A percentile compares a stretch with the other conserved stretches of the same genome.
phyloP scores from a whole-genome alignment of 2,113 vertebrate genomes.

The Donacobius atricapilla region DNA sequence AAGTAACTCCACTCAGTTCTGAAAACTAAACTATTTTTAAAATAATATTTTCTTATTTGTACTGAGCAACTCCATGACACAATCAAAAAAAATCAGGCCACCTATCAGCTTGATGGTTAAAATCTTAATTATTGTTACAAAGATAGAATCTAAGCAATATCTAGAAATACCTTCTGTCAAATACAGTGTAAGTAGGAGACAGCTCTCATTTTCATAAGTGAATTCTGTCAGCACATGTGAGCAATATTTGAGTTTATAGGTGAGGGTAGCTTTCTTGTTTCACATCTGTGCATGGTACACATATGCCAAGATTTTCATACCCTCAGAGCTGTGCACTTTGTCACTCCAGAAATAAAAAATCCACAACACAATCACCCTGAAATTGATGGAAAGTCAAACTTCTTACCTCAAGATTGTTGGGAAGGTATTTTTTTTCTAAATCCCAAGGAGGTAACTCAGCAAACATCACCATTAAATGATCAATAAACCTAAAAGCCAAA shows the following conservation, averaged over 20 bases:
- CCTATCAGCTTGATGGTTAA: not conserved
- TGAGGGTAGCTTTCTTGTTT: not conserved
- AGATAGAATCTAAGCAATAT: not conserved
- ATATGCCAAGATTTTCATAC: not conserved
- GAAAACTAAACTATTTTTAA: not conserved
- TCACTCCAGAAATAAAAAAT: not conserved
- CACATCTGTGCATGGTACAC: not conserved
- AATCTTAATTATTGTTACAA: not conserved
- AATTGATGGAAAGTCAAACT: not conserved
- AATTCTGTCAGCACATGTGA: not conserved
- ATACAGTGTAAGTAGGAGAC: not conserved
- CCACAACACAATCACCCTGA: not conserved
- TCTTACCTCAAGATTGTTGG: conserved; percentile 85
- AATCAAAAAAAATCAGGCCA: not conserved
- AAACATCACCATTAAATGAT: conserved; percentile 92
- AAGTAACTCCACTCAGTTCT: not conserved
- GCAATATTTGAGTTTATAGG: not conserved
- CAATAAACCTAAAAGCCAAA: conserved; percentile 81
- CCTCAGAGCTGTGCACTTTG: not conserved
- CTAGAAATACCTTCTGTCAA: not conserved
- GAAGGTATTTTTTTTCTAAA: conserved; percentile 83
- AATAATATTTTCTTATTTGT: not conserved
- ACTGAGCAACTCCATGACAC: not conserved
- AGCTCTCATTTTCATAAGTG: not conserved
- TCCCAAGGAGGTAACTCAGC: conserved; percentile 91